Evolutionary conservation across 1,140 invertebrate species (phyloP), one percentile per base, ranked within the genome.

Genomic region (Stenopsyche tienmushanensis): DNA sequence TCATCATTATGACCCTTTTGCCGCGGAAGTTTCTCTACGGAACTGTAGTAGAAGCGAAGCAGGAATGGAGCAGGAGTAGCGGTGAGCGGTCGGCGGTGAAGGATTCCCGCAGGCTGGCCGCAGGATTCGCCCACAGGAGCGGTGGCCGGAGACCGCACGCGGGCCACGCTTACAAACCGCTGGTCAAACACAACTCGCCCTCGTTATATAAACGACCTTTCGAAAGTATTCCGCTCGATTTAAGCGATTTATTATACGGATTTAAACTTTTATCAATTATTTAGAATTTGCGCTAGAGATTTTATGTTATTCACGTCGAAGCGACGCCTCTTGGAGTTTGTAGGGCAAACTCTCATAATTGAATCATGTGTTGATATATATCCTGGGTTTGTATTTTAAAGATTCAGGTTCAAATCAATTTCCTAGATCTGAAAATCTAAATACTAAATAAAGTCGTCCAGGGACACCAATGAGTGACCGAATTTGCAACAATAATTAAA

Each of bases 91-190:
- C 29, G 29, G 15, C 21, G 47, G 47, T 49, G 21, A 49, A n/a
- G 3, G 21, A 49, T 18, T 49, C 47, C 47, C 47, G 21, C 47
- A 49, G 21, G 2, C 47, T 3, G 47, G 47, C 47, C 47, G 17
- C 47, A 49, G 47, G 2, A 49, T 49, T 54, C 25, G 8, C 49
- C 23, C 53, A 17, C 53, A 42, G 25, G 23, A 18, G 2, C 53
- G 53, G 34, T 5, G 44, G 17, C 44, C 44, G 44, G 7, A 39
- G 53, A 57, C 53, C 53, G 29, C 18, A 7, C 18, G 44, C 53
- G 53, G 26, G 1, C 53, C 53, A 21, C 53, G 24, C 25, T 25
- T 26, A 9, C 21, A 53, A 53, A 53, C 50, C 50, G 23, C 50
- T 53, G 50, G 23, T 23, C 50, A 23, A 53, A 1, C 50, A 18